phyloP scores from a whole-genome alignment of 2,797 vertebrate genomes.

The Basileuterus tristriatus region DNA sequence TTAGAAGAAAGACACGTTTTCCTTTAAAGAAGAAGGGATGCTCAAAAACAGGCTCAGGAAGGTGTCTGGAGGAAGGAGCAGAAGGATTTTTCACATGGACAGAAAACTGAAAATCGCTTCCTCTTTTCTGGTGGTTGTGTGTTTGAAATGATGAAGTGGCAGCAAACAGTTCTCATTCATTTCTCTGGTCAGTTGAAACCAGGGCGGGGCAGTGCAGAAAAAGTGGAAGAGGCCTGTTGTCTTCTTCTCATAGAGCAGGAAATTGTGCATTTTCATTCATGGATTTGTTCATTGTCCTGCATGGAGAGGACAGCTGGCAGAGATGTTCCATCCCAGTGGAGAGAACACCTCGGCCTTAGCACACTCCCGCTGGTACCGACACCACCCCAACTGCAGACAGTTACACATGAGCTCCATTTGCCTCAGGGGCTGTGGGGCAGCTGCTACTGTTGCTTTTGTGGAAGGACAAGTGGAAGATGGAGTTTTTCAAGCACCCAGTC shows the following conservation, averaged over 20 bases:
- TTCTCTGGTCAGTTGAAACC: background rate
- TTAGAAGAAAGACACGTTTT: conserved; percentile 15
- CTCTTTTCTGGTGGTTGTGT: background rate
- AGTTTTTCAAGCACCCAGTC: background rate
- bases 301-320: background rate
- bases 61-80: conserved; percentile 22
- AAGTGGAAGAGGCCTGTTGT: background rate
- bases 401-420: accelerated
- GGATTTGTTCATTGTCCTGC: background rate
- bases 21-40: conserved; percentile 32
- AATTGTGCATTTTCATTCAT: background rate
- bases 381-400: background rate
- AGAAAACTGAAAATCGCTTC: background rate
- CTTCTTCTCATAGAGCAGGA: background rate
- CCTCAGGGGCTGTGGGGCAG: background rate
- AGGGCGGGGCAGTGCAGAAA: background rate
- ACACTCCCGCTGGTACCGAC: accelerated
- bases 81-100: background rate
- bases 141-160: background rate
- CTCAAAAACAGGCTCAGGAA: conserved; percentile 4
- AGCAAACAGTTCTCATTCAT: background rate
- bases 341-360: accelerated
- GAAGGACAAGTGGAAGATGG: background rate
- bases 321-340: background rate
- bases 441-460: background rate